A percentile compares a stretch with the other conserved stretches of the same genome.
Conservation (phyloP, 2,797 vertebrate genomes). For the Agapornis canus region DNA sequence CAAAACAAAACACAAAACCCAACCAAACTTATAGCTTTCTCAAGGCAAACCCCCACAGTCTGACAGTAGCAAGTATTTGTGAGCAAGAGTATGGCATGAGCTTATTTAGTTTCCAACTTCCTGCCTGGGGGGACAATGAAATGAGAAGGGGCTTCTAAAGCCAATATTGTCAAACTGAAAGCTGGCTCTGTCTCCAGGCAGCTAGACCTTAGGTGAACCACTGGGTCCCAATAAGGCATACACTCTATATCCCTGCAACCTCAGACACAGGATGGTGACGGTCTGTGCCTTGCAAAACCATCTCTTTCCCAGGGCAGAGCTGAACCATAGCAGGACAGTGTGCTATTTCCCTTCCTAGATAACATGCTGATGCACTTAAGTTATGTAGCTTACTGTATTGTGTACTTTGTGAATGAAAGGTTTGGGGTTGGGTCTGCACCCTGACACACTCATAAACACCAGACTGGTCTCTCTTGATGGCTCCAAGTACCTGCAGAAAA, state of each 20-base stretch:
- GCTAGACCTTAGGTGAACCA: background rate
- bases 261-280: background rate
- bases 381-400: background rate
- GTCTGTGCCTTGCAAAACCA: background rate
- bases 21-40: background rate
- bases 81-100: background rate
- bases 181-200: background rate
- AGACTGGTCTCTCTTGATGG: background rate
- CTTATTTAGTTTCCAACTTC: background rate
- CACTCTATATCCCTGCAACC: background rate
- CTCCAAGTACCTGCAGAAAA: conserved; percentile 91
- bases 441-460: background rate
- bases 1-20: background rate
- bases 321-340: background rate
- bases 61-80: background rate
- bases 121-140: background rate
- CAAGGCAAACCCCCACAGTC: background rate
- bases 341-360: background rate
- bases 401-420: background rate
- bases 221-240: background rate
- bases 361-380: background rate
- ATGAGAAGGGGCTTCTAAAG: background rate
- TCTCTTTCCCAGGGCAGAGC: background rate
- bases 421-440: background rate
- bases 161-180: background rate